Percentiles rank a stretch among this genome's conserved stretches.
phyloP scores from a whole-genome alignment of 2,113 vertebrate species.

The Baryphthengus martii region DNA sequence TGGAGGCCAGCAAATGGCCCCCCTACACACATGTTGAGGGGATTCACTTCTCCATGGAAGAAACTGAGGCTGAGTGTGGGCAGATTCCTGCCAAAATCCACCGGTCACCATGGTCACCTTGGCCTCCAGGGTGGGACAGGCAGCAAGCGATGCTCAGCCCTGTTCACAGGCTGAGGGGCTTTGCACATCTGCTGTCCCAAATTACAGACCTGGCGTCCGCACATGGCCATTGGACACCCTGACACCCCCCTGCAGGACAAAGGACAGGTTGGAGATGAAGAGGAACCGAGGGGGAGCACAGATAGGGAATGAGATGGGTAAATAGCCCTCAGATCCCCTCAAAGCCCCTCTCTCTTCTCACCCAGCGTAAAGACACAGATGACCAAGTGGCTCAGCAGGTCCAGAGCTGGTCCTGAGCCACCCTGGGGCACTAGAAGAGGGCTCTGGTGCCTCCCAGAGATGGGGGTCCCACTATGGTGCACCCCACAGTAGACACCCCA shows the following conservation, averaged over 20 bases:
- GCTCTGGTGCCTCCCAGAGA: background rate
- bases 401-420: background rate
- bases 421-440: background rate
- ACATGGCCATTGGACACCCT: background rate
- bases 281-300: background rate
- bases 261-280: background rate
- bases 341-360: too few relatives aligned
- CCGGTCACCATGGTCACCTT: background rate
- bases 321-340: background rate
- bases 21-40: too few relatives aligned
- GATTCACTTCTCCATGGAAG: accelerated
- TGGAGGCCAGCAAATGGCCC: background rate
- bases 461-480: background rate
- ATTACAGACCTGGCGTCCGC: accelerated
- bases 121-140: background rate
- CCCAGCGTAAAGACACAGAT: background rate
- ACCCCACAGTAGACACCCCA: background rate
- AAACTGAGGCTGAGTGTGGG: background rate
- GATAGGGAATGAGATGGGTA: accelerated
- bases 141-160: background rate
- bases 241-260: background rate
- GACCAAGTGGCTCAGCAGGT: background rate
- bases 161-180: accelerated
- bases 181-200: background rate
- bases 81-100: background rate